Conservation (phyloP, 2,113 vertebrate genomes). For the Sterna hirundo region DNA sequence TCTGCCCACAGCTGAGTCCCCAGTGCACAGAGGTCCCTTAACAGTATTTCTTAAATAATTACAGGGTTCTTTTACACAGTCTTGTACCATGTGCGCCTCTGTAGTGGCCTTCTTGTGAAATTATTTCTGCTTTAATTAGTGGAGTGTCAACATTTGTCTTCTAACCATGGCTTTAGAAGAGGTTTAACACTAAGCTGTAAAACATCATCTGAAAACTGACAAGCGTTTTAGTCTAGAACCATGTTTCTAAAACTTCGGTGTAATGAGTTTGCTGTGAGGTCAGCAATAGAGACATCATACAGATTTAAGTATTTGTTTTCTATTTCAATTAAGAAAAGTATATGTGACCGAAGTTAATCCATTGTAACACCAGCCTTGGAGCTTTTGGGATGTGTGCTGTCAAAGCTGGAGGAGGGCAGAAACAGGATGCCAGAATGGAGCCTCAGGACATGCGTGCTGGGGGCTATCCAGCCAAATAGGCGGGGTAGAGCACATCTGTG, state of each 20-base stretch:
- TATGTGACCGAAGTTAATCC: background rate
- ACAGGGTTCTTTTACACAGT: background rate
- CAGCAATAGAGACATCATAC: background rate
- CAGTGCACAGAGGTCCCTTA: background rate
- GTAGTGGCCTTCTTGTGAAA: background rate
- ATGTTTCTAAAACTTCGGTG: background rate
- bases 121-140: background rate
- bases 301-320: background rate
- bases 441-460: background rate
- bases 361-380: background rate
- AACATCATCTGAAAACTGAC: background rate
- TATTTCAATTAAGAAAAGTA: background rate
- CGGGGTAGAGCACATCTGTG: background rate
- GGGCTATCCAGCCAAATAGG: background rate
- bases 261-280: background rate
- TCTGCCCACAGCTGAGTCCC: background rate
- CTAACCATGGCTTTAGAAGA: background rate
- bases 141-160: background rate
- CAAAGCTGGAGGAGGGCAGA: background rate
- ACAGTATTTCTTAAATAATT: background rate
- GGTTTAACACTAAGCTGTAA: conserved; percentile 21
- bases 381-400: background rate
- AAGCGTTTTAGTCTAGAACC: background rate
- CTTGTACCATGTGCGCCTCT: background rate
- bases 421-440: background rate